Conservation (phyloP, 2,797 vertebrate species). For the Limnodromus scolopaceus region DNA sequence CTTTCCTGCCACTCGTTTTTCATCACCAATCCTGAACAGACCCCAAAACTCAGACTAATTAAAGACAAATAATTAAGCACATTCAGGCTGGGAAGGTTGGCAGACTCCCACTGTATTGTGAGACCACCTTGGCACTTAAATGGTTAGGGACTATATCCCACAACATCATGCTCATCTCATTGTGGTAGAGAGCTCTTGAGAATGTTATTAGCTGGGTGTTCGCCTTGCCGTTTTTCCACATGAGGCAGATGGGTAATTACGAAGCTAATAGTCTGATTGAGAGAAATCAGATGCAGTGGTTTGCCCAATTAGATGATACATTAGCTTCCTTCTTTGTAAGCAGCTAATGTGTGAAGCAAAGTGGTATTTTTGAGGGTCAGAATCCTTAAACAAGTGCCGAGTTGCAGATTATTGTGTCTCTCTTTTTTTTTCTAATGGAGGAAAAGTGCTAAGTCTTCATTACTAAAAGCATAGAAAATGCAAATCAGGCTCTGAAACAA, state of each 20-base stretch:
- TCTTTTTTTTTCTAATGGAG: conserved; percentile 88
- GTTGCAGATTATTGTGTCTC: conserved; percentile 91
- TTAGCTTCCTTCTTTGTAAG: conserved; percentile 99
- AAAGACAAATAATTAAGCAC: conserved; percentile 91
- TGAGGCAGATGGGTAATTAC: conserved; percentile 99
- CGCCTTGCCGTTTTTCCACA: conserved; percentile 96
- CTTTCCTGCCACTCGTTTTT: conserved; percentile 53
- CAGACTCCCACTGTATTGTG: conserved; percentile 87
- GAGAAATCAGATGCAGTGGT: conserved; percentile 99
- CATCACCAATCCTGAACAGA: conserved; percentile 72
- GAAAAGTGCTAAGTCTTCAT: conserved; percentile 99
- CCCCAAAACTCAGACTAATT: conserved; percentile 85
- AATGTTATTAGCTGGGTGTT: conserved; percentile 99
- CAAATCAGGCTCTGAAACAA: conserved; percentile 92
- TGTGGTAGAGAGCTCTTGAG: conserved; percentile 99
- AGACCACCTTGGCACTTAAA: conserved; percentile 89
- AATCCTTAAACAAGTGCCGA: conserved; percentile 94
- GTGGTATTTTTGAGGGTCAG: conserved; percentile 94
- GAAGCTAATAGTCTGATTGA: conserved; percentile 99
- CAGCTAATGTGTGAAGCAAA: conserved; percentile 99
- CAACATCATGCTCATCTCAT: conserved; percentile 93
- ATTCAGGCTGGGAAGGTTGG: conserved; percentile 89
- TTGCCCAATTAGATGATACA: conserved; percentile 99
- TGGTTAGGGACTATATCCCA: conserved; percentile 91
- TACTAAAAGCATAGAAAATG: conserved; percentile 94